phyloP scores from a whole-genome alignment of 2,797 vertebrate species.

The Danio aesculapii region DNA sequence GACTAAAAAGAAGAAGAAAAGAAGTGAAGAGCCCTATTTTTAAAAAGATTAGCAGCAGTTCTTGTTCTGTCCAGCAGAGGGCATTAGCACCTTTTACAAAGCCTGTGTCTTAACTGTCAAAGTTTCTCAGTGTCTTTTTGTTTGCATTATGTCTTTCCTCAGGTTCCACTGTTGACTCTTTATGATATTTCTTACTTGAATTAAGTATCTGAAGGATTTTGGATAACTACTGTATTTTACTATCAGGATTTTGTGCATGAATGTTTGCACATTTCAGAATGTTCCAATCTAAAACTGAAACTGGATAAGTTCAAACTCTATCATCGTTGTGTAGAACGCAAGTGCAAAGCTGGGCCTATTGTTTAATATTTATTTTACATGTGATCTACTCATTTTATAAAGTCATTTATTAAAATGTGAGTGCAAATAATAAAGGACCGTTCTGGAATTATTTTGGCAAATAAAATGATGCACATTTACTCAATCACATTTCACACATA shows the following conservation, averaged over 20 bases:
- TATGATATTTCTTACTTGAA: neutral
- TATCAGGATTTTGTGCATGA: neutral
- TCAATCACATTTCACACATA: no score
- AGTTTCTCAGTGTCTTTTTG: neutral
- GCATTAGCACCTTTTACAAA: conserved; percentile 35
- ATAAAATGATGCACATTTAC: no score
- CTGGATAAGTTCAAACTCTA: neutral
- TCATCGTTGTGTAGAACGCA: neutral
- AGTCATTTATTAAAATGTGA: neutral
- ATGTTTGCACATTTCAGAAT: no score
- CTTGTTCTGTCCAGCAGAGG: conserved; percentile 46
- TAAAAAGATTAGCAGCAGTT: neutral
- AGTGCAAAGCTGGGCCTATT: neutral
- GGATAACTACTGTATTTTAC: neutral
- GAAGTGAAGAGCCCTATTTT: conserved; percentile 21
- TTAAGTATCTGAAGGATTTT: neutral
- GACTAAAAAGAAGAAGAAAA: conserved; percentile 63
- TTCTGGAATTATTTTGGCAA: neutral
- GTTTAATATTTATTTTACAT: neutral
- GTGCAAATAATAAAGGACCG: neutral
- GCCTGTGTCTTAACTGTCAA: neutral
- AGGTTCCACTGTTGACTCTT: neutral
- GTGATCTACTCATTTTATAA: neutral
- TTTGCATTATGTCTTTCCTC: neutral
- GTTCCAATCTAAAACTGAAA: neutral